These are phyloP conservation scores for Pecten maximus DNA, from an alignment of 2,888 invertebrate species.

Conservation along the genomic window DNA sequence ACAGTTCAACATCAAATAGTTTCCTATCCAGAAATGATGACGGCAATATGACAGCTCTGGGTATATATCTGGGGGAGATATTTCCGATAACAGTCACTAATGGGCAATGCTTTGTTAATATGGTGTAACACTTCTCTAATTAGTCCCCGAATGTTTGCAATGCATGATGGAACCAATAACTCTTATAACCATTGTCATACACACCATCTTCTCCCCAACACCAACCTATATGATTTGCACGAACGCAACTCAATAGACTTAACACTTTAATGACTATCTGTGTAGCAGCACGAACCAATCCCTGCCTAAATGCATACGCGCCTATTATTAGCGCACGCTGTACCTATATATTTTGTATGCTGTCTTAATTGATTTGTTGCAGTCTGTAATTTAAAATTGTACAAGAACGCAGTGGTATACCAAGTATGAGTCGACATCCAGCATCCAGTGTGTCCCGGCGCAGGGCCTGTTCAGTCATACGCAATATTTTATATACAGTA, in stretches of 20 bases:
- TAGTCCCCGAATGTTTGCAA: neutral
- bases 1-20: no score
- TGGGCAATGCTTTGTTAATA: neutral
- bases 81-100: neutral
- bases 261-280: neutral
- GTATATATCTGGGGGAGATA: neutral
- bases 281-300: neutral
- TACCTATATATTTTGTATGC: slow-evolving; percentile 6
- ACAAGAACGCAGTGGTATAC: neutral
- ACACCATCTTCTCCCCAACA: neutral
- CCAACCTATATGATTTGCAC: neutral
- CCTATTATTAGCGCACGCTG: neutral
- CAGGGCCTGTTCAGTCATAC: neutral
- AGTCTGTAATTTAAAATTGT: neutral
- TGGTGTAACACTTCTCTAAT: neutral
- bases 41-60: no score
- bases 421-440: neutral
- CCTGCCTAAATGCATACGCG: neutral
- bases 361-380: neutral
- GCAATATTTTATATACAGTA: neutral
- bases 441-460: neutral
- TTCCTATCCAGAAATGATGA: no score
- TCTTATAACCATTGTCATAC: neutral
- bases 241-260: neutral
- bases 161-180: neutral